Percentiles rank a stretch among this genome's conserved stretches.
These are phyloP conservation scores for Drosophila algonquin DNA, from an alignment of 2,888 invertebrate species.

Conservation along the genomic window DNA sequence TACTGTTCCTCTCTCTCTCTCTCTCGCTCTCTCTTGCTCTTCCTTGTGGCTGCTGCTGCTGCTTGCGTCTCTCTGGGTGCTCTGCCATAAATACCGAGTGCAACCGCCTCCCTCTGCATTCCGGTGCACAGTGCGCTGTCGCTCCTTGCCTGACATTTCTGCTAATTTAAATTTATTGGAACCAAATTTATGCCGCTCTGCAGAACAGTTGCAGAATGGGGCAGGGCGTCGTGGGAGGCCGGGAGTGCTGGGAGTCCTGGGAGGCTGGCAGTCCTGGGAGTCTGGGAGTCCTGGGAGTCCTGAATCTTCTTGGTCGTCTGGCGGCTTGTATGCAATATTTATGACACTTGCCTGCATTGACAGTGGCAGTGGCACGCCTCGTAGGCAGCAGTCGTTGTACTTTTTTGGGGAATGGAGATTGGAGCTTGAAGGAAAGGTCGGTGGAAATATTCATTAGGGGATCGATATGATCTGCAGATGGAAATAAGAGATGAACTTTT, in stretches of 20 bases:
- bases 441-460: conserved; percentile 1
- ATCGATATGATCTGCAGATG: background rate
- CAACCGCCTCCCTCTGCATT: conserved; percentile 27
- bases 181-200: conserved; percentile 66
- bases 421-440: background rate
- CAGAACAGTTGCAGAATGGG: conserved; percentile 10
- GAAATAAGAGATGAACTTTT: background rate
- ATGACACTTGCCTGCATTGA: conserved; percentile 71
- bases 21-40: conserved; percentile 16
- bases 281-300: conserved; percentile 14
- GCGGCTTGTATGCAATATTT: conserved; percentile 54
- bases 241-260: conserved; percentile 14
- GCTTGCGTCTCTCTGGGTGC: background rate
- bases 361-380: conserved; percentile 60
- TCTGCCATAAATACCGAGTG: conserved; percentile 71
- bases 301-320: conserved; percentile 34
- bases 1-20: background rate
- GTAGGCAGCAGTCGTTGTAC: too few relatives aligned
- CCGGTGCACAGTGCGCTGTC: conserved; percentile 15
- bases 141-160: conserved; percentile 44
- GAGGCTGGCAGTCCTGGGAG: background rate
- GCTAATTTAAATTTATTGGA: conserved; percentile 79
- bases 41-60: too few relatives aligned
- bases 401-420: conserved; percentile 18
- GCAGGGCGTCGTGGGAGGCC: background rate